Base-by-base conservation (phyloP, 30 jellyfish, hydroid and myxozoan genomes). In the Hydractinia echinata region DNA sequence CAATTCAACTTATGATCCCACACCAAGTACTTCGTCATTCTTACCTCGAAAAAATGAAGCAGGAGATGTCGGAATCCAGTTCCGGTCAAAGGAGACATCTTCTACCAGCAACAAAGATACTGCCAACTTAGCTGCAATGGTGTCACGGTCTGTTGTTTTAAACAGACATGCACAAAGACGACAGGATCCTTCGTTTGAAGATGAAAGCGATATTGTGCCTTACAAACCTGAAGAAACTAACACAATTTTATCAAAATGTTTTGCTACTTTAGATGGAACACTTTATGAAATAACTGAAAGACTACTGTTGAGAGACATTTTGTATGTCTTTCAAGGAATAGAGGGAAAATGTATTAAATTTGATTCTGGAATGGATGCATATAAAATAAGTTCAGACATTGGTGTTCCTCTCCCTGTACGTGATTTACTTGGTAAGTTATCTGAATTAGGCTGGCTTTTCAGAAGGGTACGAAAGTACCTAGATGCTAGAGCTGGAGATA, bases 321-420 rank as follows among this genome's bases (percentile, higher is more conserved):
- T 94, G 76, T 94, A 71, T 61, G 99, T 94, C 21, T 94, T 88
- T 69, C 99, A 94, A 89, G 99, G 99, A 5, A 95, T 95, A 15
- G 99, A 95, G 61, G 97, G 99, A 50, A 86, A 79, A 39, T 74
- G 86, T 79, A 85, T 95, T 4, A 86, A 82, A 21, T 95, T 72
- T 83, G 99, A 95, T 77, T 85, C 95, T 6, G 87, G 94, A 55
- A 77, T 82, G 49, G 96, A 95, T 64, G 94, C 95, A 11, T 95
- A 95, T 66, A 53, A 94, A 56, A 89, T 95, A 14, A 87, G 83
- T 58, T 71, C 92, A 8, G 85, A 82, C 51, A 83, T 95, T 64
- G 99, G 97, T 39, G 95, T 95, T 1, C 97, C 97, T 14, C 82
- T 84, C 50, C 99, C 99, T 4, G 84, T 95, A 58, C 86, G 97